phyloP scores from a whole-genome alignment of 2,888 invertebrate species.

The Hemaris fuciformis region DNA sequence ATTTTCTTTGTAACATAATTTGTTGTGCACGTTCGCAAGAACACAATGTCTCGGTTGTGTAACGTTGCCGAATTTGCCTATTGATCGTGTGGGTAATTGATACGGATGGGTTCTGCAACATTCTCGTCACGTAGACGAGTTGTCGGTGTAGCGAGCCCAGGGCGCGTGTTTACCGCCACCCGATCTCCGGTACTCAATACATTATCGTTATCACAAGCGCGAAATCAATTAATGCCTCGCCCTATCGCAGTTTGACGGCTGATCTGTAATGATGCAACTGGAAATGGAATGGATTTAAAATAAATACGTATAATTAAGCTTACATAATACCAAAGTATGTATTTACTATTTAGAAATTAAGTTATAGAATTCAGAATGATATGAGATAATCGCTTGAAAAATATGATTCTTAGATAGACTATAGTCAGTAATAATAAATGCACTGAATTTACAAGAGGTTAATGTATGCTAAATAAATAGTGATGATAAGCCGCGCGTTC shows the following conservation, averaged over 20 bases:
- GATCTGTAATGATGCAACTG: background rate
- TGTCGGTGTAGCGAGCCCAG: slow-evolving; percentile 37
- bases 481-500: too few species aligned
- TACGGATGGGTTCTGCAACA: slow-evolving; percentile 51
- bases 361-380: too few species aligned
- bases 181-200: slow-evolving; percentile 54
- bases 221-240: slow-evolving; percentile 60
- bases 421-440: too few species aligned
- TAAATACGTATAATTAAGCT: too few species aligned
- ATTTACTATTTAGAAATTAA: too few species aligned
- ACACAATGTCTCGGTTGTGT: background rate
- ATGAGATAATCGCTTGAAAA: too few species aligned
- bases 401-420: too few species aligned
- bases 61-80: slow-evolving; percentile 50
- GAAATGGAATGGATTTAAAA: too few species aligned
- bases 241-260: slow-evolving; percentile 34
- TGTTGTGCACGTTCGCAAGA: background rate
- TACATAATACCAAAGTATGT: too few species aligned
- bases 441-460: too few species aligned
- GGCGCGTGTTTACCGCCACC: slow-evolving; percentile 41
- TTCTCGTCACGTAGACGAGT: slow-evolving; percentile 65
- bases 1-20: background rate
- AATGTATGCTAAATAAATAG: too few species aligned
- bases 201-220: slow-evolving; percentile 56
- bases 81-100: slow-evolving; percentile 60